Evolutionary conservation across 2,888 invertebrate genomes (phyloP).

Genomic region (Napeogenes sylphis): DNA sequence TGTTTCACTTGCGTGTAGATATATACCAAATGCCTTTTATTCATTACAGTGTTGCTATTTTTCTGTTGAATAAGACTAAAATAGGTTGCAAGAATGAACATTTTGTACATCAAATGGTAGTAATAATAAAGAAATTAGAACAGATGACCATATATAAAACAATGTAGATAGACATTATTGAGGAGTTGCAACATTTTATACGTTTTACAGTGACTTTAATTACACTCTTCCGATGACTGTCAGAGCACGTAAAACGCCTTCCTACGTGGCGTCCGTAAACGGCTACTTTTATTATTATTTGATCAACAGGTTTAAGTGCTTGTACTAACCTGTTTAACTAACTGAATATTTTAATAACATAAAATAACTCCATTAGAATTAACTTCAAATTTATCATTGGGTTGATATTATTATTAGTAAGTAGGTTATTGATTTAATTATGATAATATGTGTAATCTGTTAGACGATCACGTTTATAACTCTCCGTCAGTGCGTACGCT

Average conservation of each 20-base stretch:
- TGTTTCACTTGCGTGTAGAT: too few species aligned
- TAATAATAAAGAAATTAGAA: not conserved
- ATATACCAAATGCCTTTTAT: too few species aligned
- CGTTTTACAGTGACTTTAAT: slow-evolving; percentile 48
- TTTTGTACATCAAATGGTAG: too few species aligned
- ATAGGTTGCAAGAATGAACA: not conserved
- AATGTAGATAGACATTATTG: slow-evolving; percentile 45
- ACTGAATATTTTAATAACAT: slow-evolving; percentile 13
- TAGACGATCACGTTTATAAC: slow-evolving; percentile 15
- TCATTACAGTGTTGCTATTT: too few species aligned
- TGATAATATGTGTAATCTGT: too few species aligned
- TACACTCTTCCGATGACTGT: slow-evolving; percentile 42
- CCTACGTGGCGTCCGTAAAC: slow-evolving; percentile 40
- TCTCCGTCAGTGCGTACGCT: slow-evolving; percentile 34
- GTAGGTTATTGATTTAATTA: too few species aligned
- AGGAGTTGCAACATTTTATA: slow-evolving; percentile 51
- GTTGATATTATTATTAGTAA: too few species aligned
- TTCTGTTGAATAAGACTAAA: not conserved
- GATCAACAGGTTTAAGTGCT: slow-evolving; percentile 51
- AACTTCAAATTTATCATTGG: too few species aligned
- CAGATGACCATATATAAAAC: slow-evolving; percentile 25
- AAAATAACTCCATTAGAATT: not conserved
- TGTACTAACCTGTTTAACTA: slow-evolving; percentile 13
- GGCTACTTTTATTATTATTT: slow-evolving; percentile 59
- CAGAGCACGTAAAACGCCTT: slow-evolving; percentile 44